These are phyloP conservation scores for Habrosyne pyritoides DNA, from an alignment of 2,888 invertebrate species.

Conservation along the genomic window DNA sequence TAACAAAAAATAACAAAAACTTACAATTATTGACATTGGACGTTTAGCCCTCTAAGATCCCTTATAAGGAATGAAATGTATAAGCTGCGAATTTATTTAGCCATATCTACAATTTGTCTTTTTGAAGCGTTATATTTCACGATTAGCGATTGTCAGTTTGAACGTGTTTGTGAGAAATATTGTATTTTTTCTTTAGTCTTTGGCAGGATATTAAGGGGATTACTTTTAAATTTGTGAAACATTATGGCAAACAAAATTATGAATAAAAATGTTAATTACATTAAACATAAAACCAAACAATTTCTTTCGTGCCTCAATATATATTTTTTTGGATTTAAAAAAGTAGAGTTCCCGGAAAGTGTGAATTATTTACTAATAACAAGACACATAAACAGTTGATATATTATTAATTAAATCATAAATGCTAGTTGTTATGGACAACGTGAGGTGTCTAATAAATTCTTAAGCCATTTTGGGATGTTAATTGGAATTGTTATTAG, in stretches of 20 bases:
- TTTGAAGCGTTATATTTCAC: not conserved
- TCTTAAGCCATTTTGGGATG: slow-evolving; percentile 35
- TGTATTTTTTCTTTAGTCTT: too few species aligned
- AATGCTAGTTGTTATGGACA: not conserved
- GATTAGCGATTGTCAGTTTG: not conserved
- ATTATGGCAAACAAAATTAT: too few species aligned
- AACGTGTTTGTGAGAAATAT: not conserved
- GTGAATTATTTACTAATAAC: not conserved
- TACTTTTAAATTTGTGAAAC: too few species aligned
- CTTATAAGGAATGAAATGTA: not conserved
- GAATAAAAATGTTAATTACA: too few species aligned
- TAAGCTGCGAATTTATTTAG: not conserved
- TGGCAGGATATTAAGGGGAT: too few species aligned
- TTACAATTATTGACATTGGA: not conserved
- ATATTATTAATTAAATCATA: slow-evolving; percentile 4
- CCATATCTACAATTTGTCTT: not conserved
- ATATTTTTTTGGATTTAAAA: not conserved
- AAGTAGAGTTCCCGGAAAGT: too few species aligned
- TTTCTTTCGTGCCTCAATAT: too few species aligned
- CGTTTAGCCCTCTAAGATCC: not conserved
- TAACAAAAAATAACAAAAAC: not conserved
- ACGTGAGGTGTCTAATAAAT: slow-evolving; percentile 41
- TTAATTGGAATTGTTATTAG: slow-evolving; percentile 62
- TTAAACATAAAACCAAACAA: too few species aligned
- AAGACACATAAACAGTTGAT: slow-evolving; percentile 8